phyloP scores from a whole-genome alignment of 2,888 invertebrate species.

The Campopleginae sp. region DNA sequence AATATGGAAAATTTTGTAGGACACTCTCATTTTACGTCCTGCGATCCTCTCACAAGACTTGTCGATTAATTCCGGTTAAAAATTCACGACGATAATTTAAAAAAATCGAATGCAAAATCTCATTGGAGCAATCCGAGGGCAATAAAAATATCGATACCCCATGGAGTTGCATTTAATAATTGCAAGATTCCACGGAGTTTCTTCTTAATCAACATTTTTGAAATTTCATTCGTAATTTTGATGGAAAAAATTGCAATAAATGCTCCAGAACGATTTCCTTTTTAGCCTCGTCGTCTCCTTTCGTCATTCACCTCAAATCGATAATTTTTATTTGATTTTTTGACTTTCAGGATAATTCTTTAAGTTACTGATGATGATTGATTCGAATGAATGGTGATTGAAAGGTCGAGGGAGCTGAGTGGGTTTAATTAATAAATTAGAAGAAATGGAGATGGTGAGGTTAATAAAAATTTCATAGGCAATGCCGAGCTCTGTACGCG shows the following conservation, averaged over 20 bases:
- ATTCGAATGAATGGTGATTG: background rate
- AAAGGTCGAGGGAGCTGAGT: background rate
- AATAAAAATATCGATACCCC: too few species aligned
- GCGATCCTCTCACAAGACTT: background rate
- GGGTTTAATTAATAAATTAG: background rate
- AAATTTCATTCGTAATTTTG: too few species aligned
- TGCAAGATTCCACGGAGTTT: too few species aligned
- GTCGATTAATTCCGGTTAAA: background rate
- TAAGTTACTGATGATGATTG: background rate
- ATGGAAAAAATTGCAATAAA: too few species aligned
- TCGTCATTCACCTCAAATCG: too few species aligned
- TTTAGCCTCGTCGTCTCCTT: too few species aligned
- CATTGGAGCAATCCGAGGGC: too few species aligned
- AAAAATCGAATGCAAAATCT: background rate
- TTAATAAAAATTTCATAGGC: conserved; percentile 14
- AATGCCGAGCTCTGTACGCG: conserved; percentile 21
- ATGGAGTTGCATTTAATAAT: too few species aligned
- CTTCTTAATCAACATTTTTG: too few species aligned
- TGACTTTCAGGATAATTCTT: background rate
- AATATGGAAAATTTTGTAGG: background rate
- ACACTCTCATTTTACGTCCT: background rate
- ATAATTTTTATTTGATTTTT: background rate
- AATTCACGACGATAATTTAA: background rate
- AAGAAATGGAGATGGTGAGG: background rate
- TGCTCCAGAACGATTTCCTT: too few species aligned